Base-by-base conservation (phyloP, 2,888 invertebrate species). In the Zootermopsis nevadensis region DNA sequence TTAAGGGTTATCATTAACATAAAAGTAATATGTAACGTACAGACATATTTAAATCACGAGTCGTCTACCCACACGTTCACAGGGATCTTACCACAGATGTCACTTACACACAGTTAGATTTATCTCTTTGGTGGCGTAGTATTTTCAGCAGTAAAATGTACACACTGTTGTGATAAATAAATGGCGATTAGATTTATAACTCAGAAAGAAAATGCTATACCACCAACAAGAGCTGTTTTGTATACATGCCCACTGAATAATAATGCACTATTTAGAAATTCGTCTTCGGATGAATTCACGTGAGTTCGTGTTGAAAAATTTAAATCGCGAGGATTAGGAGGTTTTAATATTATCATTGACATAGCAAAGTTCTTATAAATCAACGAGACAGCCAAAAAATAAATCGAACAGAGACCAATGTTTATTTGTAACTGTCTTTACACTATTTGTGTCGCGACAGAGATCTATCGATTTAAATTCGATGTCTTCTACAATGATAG, bases 11-110 rank as follows among this genome's bases (percentile, higher is more conserved):
- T 3, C n/a, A 60, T 60, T 60, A 60, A 27, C 60, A 60, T 60
- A 60, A 60, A 53, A n/a, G 60, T 15, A n/a, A 60, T 27, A n/a
- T 60, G 27, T 60, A 60, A 10, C 10, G 60, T 27, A 60, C 60
- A 60, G 27, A n/a, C 27, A 60, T 60, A 60, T 60, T 60, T 60
- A 60, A 60, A 60, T 60, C 60, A 60, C 60, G n/a, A 60, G 60
- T 60, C n/a, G n/a, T 27, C 60, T 27, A 27, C 60, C 60, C 27
- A 60, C 55, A 55, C 60, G n/a, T 27, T n/a, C n/a, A 60, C 60
- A 6, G 4, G n/a, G n/a, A 60, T 60, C 60, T 60, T 12, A 27
- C 60, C 1, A 60, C 60, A 60, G 60, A 60, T 60, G 60, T 60
- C 60, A 60, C 60, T 60, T n/a, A 3, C 6, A 27, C n/a, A 60